Evolutionary conservation across 2,888 invertebrate species (phyloP).

Genomic region (Abrostola tripartita): DNA sequence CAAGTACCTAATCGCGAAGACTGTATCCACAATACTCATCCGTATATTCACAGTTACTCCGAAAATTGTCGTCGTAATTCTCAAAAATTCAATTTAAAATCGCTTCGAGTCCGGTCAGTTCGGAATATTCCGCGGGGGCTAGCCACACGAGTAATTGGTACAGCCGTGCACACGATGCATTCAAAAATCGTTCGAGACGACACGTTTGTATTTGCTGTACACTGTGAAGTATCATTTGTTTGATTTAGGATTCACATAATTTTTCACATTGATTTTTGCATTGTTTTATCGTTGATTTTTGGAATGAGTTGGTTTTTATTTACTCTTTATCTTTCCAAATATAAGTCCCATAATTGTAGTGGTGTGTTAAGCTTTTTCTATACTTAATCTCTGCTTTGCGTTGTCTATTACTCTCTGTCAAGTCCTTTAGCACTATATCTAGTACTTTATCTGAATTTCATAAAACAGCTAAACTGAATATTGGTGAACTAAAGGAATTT

Average conservation of each 20-base stretch:
- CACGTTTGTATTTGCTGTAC: conserved; percentile 33
- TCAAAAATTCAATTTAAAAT: conserved; percentile 80
- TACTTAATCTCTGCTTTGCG: too few relatives aligned
- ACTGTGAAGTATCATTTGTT: conserved; percentile 22
- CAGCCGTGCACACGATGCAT: conserved; percentile 72
- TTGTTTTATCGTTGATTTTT: neutral
- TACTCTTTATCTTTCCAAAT: too few relatives aligned
- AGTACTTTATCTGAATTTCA: too few relatives aligned
- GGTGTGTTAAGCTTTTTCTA: too few relatives aligned
- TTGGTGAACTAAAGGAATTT: too few relatives aligned
- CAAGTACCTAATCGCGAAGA: conserved; percentile 6
- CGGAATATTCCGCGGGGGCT: conserved; percentile 63
- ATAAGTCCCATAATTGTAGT: too few relatives aligned
- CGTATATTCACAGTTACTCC: conserved; percentile 57
- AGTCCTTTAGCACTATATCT: too few relatives aligned
- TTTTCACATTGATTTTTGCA: neutral
- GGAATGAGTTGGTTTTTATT: too few relatives aligned
- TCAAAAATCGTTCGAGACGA: conserved; percentile 68
- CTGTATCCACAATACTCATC: conserved; percentile 27
- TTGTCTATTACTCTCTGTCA: too few relatives aligned
- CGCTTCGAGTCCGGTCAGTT: conserved; percentile 69
- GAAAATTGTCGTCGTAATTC: conserved; percentile 77
- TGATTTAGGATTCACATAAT: neutral
- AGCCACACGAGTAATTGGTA: conserved; percentile 76
- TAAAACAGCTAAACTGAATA: too few relatives aligned